Base-by-base conservation (phyloP, 2,113 vertebrate genomes). In the Tetrax tetrax region DNA sequence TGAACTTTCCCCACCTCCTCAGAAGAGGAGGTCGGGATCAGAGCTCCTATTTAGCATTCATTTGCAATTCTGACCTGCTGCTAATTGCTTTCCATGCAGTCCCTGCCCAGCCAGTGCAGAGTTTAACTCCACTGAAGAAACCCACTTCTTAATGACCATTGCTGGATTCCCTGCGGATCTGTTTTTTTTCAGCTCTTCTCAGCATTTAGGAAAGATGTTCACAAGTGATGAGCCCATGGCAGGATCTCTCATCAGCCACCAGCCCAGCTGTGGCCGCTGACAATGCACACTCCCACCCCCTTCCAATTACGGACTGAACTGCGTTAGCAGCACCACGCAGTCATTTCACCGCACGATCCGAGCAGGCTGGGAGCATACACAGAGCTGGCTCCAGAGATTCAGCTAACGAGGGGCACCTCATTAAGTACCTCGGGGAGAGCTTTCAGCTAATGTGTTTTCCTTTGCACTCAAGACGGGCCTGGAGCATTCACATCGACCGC, bases 291-390 rank as follows among this genome's bases (percentile, higher is more conserved):
- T 56, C 82, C 87, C 48, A 25, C 13, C 70, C n/a, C 74, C 48
- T 79, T 22, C 85, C 88, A 85, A 6, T 56, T 51, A 71, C 1
- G 11, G 38, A 41, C 64, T 21, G 20, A 59, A 14, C 53, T 24
- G 51, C 21, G 41, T 4, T 1, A 51, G 92, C 90, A 90, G 74
- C 88, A 82, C 37, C 61, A 3, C 5, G 3, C 43, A 28, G 12
- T 31, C 7, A 14, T 28, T 47, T 33, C 15, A 4, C 31, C 1
- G 2, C 4, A 38, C 2, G 0, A 31, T 28, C 1, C 1, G 71
- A 33, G 74, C 54, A 47, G 87, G 28, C 72, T 78, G 72, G 64
- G n/a, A 81, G n/a, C 83, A 6, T 10, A 14, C 77, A 64, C 43
- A 48, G 33, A 65, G 53, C 16, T 53, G 47, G 59, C 74, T 82